phyloP scores from a whole-genome alignment of 2,888 invertebrate genomes.

The Drosophila longiperda region DNA sequence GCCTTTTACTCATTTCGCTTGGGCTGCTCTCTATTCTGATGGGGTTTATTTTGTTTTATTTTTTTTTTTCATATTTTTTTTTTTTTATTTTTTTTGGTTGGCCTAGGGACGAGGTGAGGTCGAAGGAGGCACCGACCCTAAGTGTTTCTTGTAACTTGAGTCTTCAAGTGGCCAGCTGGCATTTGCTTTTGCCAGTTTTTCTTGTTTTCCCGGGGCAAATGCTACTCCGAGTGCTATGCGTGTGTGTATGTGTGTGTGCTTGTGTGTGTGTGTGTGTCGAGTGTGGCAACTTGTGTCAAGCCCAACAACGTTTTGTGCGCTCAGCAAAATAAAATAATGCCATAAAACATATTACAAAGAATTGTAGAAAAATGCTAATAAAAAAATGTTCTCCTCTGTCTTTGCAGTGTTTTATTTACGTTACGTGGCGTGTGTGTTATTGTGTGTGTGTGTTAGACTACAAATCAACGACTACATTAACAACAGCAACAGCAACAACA shows the following conservation, averaged over 20 bases:
- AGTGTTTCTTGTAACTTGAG: conserved; percentile 82
- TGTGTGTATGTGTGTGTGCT: conserved; percentile 1
- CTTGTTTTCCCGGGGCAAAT: conserved; percentile 39
- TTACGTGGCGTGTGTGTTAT: conserved; percentile 45
- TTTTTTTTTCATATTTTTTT: too few relatives aligned
- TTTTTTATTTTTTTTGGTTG: neutral
- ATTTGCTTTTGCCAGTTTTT: conserved; percentile 71
- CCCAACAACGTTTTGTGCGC: conserved; percentile 60
- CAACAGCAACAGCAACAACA: conserved; percentile 22
- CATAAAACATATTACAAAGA: conserved; percentile 52
- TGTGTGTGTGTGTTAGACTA: conserved; percentile 54
- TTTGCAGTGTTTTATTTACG: conserved; percentile 70
- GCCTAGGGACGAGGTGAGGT: conserved; percentile 30
- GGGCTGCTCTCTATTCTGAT: conserved; percentile 29
- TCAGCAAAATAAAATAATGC: conserved; percentile 46
- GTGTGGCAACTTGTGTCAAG: conserved; percentile 67
- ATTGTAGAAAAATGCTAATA: conserved; percentile 60
- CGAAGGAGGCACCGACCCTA: conserved; percentile 56
- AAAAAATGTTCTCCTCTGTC: conserved; percentile 38
- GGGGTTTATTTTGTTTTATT: conserved; percentile 4
- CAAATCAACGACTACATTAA: conserved; percentile 40
- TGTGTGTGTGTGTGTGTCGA: conserved; percentile 34
- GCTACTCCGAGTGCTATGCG: neutral
- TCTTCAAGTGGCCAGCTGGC: conserved; percentile 78
- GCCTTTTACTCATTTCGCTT: conserved; percentile 66